Evolutionary conservation across 2,888 invertebrate genomes (phyloP).

Genomic region (Heliconius aoede): DNA sequence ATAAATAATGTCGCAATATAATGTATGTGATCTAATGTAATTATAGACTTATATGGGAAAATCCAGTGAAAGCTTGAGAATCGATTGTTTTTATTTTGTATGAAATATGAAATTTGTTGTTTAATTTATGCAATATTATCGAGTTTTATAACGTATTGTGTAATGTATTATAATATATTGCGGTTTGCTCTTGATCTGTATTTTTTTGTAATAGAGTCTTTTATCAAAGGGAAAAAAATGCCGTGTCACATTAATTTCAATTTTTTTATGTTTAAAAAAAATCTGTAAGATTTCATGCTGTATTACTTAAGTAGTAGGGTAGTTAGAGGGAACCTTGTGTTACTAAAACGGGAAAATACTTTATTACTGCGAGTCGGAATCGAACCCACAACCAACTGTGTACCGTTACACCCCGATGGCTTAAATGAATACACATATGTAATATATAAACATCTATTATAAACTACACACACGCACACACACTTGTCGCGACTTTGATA

Average conservation of each 20-base stretch:
- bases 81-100: conserved; percentile 7
- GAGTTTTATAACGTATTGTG: neutral
- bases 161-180: neutral
- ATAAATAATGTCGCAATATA: neutral
- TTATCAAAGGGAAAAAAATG: neutral
- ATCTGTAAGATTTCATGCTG: too few relatives aligned
- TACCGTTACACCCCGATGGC: too few relatives aligned
- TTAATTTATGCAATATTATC: neutral
- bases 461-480: neutral
- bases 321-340: too few relatives aligned
- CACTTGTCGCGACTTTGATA: conserved; percentile 1
- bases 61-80: conserved; percentile 22
- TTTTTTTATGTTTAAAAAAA: neutral
- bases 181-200: conserved; percentile 2
- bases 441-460: too few relatives aligned
- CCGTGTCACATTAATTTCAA: neutral
- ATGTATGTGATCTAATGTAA: neutral
- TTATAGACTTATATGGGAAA: conserved; percentile 12
- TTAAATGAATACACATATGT: too few relatives aligned
- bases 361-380: too few relatives aligned
- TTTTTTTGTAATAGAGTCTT: neutral
- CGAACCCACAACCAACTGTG: too few relatives aligned
- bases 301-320: too few relatives aligned
- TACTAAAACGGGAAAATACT: too few relatives aligned
- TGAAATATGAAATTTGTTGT: conserved; percentile 2